Base-by-base conservation (phyloP, 37 sponge, comb jelly and placozoan genomes). In the Axinella damicornis region DNA sequence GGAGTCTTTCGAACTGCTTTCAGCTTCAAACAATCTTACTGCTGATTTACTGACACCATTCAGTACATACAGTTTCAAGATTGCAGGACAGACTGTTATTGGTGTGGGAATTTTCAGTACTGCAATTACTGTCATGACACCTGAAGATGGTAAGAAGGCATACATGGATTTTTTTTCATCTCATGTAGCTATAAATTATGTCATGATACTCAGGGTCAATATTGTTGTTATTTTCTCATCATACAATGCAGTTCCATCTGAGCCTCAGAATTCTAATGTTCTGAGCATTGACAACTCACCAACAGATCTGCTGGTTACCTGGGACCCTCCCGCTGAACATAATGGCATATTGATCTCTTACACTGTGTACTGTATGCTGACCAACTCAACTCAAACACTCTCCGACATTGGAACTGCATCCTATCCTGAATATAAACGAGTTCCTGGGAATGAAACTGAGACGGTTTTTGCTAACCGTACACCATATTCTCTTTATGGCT, bases 91-190 rank as follows among this genome's bases (percentile, higher is more conserved):
- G 27, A 76, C 77, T 27, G 28, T 5, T 56, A 38, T 57, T 32
- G 77, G 77, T 33, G 32, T 20, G 21, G 77, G 77, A 32, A 57
- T 62, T 9, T 76, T 58, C 27, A 34, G 77, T 57, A 6, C 61
- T 28, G 2, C 31, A 25, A 55, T 58, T 4, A 27, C 62, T 15
- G 11, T 76, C 36, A 58, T 33, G 32, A 76, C 77, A 28, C 77
- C 77, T 30, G 36, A 76, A 58, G 77, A 76, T 76, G 77, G 77
- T 76, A 76, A 27, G 77, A 46, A 58, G 4, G 15, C 31, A n/a
- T n/a, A n/a, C n/a, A n/a, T n/a, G n/a, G n/a, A n/a, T n/a, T n/a
- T n/a, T n/a, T n/a, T n/a, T n/a, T n/a, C n/a, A n/a, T n/a, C n/a
- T n/a, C 46, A 12, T 46, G 4, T 4, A 12, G 46, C 6, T n/a